Evolutionary conservation across 2,888 invertebrate genomes (phyloP), one percentile per base, ranked within the genome.

Genomic region (Coelopa pilipes): DNA sequence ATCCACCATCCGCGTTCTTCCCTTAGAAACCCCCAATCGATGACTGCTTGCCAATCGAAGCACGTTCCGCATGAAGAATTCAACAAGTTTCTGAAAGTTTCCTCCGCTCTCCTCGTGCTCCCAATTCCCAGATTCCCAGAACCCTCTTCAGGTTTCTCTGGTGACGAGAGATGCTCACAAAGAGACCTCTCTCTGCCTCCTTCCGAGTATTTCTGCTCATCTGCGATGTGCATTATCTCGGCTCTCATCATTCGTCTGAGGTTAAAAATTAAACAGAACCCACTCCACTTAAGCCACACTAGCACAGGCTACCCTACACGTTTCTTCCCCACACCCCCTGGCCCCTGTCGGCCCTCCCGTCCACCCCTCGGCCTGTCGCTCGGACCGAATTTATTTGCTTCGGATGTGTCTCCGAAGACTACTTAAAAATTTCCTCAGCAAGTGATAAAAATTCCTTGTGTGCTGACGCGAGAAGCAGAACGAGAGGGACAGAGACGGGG

Each of bases 341-440:
- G n/a, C n/a, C n/a, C n/a, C n/a, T n/a, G n/a, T n/a, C n/a, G n/a
- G n/a, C n/a, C n/a, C n/a, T n/a, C n/a, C n/a, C n/a, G n/a, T n/a
- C n/a, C n/a, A n/a, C n/a, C n/a, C n/a, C n/a, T n/a, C n/a, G n/a
- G n/a, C n/a, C 34, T 34, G 7, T 34, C 34, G n/a, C 34, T 34
- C 34, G 34, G 71, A 55, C 24, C 46, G 55, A 65, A 63, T 71
- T 71, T 71, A 71, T 65, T 24, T 21, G 53, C 46, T 49, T 45
- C 24, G 17, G 57, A 46, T 65, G 50, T 63, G 71, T 71, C 71
- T 71, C 71, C 65, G 17, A 71, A 71, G 71, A 63, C 55, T 57
- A 71, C 71, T 71, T 63, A 71, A 71, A 46, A 45, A 63, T 46
- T 53, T 63, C 55, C 17, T 17, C 62, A 11, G 62, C 62, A 70